These are phyloP conservation scores for Characodon lateralis DNA, from an alignment of 2,797 vertebrate genomes.

Conservation along the genomic window DNA sequence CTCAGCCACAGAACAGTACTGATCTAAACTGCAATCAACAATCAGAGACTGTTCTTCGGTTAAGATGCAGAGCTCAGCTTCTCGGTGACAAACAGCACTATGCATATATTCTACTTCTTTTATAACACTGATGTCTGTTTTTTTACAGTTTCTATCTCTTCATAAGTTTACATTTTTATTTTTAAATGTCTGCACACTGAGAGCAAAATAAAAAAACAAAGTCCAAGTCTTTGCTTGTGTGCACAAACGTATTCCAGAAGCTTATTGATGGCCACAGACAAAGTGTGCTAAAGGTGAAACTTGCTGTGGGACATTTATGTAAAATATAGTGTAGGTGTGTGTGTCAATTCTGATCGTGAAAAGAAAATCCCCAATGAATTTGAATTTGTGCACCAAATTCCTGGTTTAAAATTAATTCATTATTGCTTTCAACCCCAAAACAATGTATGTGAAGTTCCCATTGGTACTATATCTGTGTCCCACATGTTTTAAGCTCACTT, in stretches of 20 bases:
- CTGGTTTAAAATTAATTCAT: neutral
- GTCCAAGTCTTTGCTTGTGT: neutral
- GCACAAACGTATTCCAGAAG: no score
- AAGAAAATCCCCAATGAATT: neutral
- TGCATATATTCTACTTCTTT: no score
- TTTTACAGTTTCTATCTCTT: neutral
- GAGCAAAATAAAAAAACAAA: neutral
- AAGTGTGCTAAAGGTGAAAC: neutral
- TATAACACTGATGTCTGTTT: neutral
- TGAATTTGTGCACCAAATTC: no score
- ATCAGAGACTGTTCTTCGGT: neutral
- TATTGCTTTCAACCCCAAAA: neutral
- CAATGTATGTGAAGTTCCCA: neutral
- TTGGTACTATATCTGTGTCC: neutral
- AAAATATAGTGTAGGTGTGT: neutral
- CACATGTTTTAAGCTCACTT: neutral
- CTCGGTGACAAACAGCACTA: neutral
- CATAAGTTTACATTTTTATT: neutral
- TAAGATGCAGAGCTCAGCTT: neutral
- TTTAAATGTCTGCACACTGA: neutral
- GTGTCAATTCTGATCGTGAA: neutral
- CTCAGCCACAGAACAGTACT: no score
- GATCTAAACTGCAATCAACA: no score
- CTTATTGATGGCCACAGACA: neutral
- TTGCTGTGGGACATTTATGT: neutral